phyloP scores from a whole-genome alignment of 2,888 invertebrate species.

The Onthophagus sagittarius region DNA sequence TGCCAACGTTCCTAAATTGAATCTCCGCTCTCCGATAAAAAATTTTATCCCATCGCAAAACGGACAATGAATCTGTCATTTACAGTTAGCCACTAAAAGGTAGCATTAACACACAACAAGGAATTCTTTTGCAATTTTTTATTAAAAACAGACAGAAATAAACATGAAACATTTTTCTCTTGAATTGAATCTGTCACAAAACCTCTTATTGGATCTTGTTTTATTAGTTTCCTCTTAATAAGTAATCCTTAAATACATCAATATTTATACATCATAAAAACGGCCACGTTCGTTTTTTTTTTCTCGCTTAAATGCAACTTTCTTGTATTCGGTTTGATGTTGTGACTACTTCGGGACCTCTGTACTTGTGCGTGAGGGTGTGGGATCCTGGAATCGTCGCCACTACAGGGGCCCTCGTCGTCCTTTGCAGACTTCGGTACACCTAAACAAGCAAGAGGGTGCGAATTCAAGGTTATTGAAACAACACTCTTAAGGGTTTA shows the following conservation, averaged over 20 bases:
- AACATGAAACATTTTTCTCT: constrained; percentile 12
- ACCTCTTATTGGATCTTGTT: neutral
- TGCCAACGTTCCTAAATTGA: neutral
- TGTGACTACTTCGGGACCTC: constrained; percentile 81
- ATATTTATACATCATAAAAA: constrained; percentile 49
- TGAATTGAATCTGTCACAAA: neutral
- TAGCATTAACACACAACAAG: neutral
- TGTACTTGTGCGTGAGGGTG: constrained; percentile 73
- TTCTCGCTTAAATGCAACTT: constrained; percentile 76
- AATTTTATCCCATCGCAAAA: neutral
- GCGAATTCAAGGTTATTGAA: neutral
- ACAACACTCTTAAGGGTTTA: neutral
- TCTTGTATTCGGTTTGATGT: constrained; percentile 86
- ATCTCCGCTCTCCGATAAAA: neutral
- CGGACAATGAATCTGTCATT: neutral
- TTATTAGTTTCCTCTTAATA: constrained; percentile 2
- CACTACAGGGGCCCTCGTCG: constrained; percentile 39
- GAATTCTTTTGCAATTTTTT: neutral
- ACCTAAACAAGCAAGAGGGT: constrained; percentile 57
- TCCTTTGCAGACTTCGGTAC: constrained; percentile 67
- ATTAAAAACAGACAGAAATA: constrained; percentile 13
- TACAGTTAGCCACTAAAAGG: neutral
- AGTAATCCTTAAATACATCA: constrained; percentile 35
- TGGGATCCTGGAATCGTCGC: constrained; percentile 59
- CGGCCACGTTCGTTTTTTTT: constrained; percentile 33